phyloP scores from a whole-genome alignment of 2,888 invertebrate species.

The Frankliniella fusca region DNA sequence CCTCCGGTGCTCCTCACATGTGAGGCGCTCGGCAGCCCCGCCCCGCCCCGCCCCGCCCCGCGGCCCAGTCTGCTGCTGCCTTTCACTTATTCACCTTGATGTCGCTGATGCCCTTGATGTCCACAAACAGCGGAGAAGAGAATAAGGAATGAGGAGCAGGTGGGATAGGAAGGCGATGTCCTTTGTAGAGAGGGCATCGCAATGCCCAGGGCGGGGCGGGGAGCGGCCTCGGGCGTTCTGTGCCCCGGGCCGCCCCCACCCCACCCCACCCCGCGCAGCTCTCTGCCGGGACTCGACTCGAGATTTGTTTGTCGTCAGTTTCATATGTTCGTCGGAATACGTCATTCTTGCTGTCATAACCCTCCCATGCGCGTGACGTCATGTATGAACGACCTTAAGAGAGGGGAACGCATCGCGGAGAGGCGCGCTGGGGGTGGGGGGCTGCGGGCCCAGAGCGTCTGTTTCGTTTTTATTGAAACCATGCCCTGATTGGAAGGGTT shows the following conservation, averaged over 20 bases:
- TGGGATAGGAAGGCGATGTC: not conserved
- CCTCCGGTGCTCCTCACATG: not conserved
- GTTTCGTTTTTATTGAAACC: not conserved
- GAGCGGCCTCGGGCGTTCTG: not conserved
- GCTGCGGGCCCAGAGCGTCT: not conserved
- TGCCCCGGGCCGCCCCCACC: not conserved
- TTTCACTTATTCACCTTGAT: conserved; percentile 10
- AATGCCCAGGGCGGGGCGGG: not conserved
- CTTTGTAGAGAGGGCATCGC: not conserved
- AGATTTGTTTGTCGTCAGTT: not conserved
- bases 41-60: no score
- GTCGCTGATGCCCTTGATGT: conserved; percentile 3
- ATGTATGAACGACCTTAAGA: not conserved
- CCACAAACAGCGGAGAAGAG: not conserved
- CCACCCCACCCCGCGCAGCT: not conserved
- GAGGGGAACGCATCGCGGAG: not conserved
- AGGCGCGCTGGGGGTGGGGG: not conserved
- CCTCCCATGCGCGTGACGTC: not conserved
- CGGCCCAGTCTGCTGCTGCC: not conserved
- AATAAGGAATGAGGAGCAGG: not conserved
- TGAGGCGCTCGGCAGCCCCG: no score
- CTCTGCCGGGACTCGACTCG: not conserved
- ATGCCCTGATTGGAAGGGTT: not conserved
- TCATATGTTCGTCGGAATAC: not conserved
- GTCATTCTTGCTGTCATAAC: not conserved